Conservation (phyloP, 2,797 vertebrate genomes). For the Sebastes baramenuke region DNA sequence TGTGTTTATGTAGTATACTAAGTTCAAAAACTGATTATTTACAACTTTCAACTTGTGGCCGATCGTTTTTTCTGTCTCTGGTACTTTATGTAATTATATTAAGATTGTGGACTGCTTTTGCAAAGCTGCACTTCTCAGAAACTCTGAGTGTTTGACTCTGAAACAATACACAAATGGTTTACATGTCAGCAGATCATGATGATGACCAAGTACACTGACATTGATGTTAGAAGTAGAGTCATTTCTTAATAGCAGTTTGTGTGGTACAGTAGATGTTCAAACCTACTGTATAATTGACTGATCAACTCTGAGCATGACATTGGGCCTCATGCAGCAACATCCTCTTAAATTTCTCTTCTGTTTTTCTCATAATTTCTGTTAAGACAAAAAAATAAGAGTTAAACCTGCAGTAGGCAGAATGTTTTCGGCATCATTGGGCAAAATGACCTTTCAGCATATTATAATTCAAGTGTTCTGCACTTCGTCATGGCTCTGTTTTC, state of each 20-base stretch:
- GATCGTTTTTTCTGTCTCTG: conserved; percentile 21
- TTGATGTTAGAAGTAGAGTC: background rate
- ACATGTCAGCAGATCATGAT: background rate
- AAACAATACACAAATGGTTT: conserved; percentile 1
- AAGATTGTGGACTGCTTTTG: background rate
- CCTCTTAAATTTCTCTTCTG: too few species aligned
- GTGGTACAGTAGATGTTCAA: background rate
- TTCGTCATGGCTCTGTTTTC: too few species aligned
- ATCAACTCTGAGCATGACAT: background rate
- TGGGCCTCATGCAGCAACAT: too few species aligned
- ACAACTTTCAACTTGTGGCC: conserved; percentile 12
- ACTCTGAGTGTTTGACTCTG: background rate
- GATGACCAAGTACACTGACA: background rate
- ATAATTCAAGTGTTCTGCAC: too few species aligned
- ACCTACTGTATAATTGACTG: background rate
- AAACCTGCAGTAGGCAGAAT: too few species aligned
- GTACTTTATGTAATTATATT: conserved; percentile 16
- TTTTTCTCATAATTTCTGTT: too few species aligned
- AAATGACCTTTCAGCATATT: too few species aligned
- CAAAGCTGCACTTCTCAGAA: conserved; percentile 13
- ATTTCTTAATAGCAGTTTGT: background rate
- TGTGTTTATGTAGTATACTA: background rate
- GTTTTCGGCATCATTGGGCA: too few species aligned
- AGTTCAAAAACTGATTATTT: conserved; percentile 34
- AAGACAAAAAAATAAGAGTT: too few species aligned